Conservation (phyloP, 2,888 invertebrate genomes). For the Galerucella pusilla region DNA sequence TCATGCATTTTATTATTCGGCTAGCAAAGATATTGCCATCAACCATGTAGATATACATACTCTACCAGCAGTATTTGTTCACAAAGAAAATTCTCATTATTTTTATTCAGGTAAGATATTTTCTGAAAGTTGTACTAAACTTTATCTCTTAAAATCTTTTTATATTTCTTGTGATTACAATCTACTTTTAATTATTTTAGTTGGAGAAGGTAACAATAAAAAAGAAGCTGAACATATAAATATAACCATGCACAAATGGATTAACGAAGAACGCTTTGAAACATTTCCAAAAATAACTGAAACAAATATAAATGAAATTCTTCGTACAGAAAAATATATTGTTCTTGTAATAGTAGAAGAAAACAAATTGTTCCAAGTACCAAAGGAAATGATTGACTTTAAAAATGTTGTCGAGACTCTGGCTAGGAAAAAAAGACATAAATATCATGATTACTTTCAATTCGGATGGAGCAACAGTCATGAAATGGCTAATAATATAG, state of each 20-base stretch:
- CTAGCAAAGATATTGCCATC: slow-evolving; percentile 75
- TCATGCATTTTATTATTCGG: slow-evolving; percentile 88
- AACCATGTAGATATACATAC: slow-evolving; percentile 76
- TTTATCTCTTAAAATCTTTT: not conserved
- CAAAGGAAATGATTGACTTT: slow-evolving; percentile 80
- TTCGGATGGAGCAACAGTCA: slow-evolving; percentile 96
- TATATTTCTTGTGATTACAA: too few species aligned
- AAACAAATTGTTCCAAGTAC: slow-evolving; percentile 84
- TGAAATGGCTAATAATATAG: slow-evolving; percentile 92
- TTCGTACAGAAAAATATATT: slow-evolving; percentile 86
- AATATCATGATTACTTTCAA: slow-evolving; percentile 84
- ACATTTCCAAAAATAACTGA: slow-evolving; percentile 89
- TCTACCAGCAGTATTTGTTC: slow-evolving; percentile 82
- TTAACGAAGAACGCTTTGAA: slow-evolving; percentile 89
- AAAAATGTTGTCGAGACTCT: slow-evolving; percentile 87
- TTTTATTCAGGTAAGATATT: slow-evolving; percentile 73
- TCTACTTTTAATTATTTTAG: slow-evolving; percentile 48
- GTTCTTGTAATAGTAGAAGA: slow-evolving; percentile 90
- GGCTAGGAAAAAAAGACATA: slow-evolving; percentile 73
- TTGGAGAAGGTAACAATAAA: slow-evolving; percentile 51
- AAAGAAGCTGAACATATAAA: slow-evolving; percentile 71
- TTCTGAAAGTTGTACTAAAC: not conserved
- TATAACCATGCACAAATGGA: slow-evolving; percentile 83
- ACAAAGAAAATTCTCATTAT: slow-evolving; percentile 83
- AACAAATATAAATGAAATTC: slow-evolving; percentile 84